Percentiles rank a stretch among this genome's conserved stretches.
These are phyloP conservation scores for Ormyrus rosae DNA, from an alignment of 2,888 invertebrate genomes.

Conservation along the genomic window DNA sequence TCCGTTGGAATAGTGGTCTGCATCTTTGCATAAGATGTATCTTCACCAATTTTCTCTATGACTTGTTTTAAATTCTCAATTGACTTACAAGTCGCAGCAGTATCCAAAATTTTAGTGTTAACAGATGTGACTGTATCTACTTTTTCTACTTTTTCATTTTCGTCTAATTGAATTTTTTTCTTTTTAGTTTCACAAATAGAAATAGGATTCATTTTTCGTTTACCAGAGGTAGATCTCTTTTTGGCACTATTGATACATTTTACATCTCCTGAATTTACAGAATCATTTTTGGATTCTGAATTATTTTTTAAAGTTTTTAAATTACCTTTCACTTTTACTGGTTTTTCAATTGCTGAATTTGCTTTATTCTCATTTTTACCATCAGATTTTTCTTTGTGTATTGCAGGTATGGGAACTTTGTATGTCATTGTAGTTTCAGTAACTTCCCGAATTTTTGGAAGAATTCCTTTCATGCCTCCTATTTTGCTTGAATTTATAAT, in stretches of 20 bases:
- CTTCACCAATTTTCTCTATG: conserved; percentile 67
- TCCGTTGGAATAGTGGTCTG: neutral
- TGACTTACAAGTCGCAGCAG: conserved; percentile 67
- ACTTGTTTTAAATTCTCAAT: conserved; percentile 69
- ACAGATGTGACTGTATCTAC: neutral
- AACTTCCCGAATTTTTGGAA: conserved; percentile 71
- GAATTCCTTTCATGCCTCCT: conserved; percentile 71
- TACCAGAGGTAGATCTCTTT: conserved; percentile 7
- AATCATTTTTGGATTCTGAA: conserved; percentile 40
- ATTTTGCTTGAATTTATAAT: conserved; percentile 72
- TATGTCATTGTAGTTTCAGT: conserved; percentile 74
- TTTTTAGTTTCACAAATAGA: conserved; percentile 57
- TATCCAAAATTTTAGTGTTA: conserved; percentile 35
- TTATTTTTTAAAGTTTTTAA: conserved; percentile 57
- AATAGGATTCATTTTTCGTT: conserved; percentile 49
- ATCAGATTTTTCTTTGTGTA: conserved; percentile 69
- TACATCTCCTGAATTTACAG: conserved; percentile 23
- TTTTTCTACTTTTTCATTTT: conserved; percentile 49
- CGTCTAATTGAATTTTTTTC: conserved; percentile 62
- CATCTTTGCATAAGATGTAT: conserved; percentile 42
- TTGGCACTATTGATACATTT: conserved; percentile 18
- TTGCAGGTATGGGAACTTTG: conserved; percentile 74
- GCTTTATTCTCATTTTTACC: conserved; percentile 63
- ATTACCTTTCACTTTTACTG: conserved; percentile 34
- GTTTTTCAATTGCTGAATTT: conserved; percentile 53